Evolutionary conservation across 2,113 vertebrate genomes (phyloP).

Genomic region (Catharus fuscescens): DNA sequence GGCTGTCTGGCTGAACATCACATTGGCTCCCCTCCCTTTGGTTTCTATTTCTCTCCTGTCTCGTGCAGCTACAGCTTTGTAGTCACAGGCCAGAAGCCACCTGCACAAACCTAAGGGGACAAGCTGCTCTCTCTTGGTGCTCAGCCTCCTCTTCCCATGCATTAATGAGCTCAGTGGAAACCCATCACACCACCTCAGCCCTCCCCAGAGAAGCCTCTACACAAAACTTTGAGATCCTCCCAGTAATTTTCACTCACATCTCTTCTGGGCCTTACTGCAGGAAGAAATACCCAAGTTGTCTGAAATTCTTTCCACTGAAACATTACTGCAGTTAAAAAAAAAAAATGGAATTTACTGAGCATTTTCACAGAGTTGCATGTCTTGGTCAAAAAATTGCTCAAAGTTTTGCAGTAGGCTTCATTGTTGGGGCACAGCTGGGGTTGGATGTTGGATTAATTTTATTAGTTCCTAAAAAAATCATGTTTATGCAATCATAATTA

Average conservation of each 20-base stretch:
- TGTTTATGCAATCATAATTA: neutral
- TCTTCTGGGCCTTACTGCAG: neutral
- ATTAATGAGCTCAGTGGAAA: neutral
- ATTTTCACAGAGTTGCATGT: neutral
- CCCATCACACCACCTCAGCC: neutral
- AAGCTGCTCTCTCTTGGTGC: neutral
- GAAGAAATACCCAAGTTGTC: neutral
- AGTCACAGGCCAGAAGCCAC: neutral
- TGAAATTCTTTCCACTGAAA: neutral
- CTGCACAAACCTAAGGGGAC: neutral
- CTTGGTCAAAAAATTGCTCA: neutral
- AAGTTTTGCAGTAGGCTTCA: neutral
- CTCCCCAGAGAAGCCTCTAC: neutral
- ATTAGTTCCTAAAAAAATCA: neutral
- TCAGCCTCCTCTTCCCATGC: neutral
- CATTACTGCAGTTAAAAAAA: neutral
- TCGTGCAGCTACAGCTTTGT: neutral
- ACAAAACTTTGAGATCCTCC: neutral
- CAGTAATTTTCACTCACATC: neutral
- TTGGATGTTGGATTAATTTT: neutral
- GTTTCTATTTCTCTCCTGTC: neutral
- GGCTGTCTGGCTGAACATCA: neutral
- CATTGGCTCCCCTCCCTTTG: neutral
- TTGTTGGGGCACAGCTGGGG: neutral
- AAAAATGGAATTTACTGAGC: neutral